These are phyloP conservation scores for Canis aureus DNA, from an alignment of 2,113 vertebrate species.

Conservation along the genomic window DNA sequence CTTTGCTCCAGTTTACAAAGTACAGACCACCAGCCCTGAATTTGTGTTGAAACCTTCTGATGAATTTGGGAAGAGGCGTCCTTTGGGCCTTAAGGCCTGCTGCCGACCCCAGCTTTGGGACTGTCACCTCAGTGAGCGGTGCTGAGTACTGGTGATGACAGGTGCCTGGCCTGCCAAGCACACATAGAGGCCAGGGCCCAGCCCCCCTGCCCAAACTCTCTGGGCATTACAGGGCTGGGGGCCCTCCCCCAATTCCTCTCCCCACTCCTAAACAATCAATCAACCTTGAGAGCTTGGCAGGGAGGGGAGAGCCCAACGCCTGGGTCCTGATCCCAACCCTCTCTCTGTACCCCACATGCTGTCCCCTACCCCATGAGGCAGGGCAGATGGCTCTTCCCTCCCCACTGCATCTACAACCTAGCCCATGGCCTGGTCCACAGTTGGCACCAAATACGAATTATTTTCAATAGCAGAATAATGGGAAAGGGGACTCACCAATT, in stretches of 20 bases:
- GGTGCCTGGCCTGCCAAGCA: not conserved
- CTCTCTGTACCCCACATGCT: not conserved
- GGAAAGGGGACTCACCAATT: not conserved
- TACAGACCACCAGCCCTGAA: not conserved
- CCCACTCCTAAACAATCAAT: not conserved
- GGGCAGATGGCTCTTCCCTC: not conserved
- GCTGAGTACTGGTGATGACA: not conserved
- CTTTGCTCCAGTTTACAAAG: not conserved
- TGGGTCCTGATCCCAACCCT: not conserved
- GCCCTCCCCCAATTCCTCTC: not conserved
- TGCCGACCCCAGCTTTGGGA: not conserved
- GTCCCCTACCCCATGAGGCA: not conserved
- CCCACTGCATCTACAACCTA: not conserved
- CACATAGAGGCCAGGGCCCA: not conserved
- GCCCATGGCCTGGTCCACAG: not conserved
- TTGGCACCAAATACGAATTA: not conserved
- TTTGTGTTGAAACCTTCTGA: not conserved
- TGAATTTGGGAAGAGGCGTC: not conserved
- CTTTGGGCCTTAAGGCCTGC: not conserved
- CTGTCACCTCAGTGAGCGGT: not conserved
- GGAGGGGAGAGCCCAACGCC: too few relatives aligned
- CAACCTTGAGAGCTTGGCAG: not conserved
- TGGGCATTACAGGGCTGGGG: not conserved
- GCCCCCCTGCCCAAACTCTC: not conserved
- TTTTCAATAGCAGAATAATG: not conserved